These are phyloP conservation scores for Corythaixoides concolor DNA, from an alignment of 2,113 vertebrate species.

Conservation along the genomic window DNA sequence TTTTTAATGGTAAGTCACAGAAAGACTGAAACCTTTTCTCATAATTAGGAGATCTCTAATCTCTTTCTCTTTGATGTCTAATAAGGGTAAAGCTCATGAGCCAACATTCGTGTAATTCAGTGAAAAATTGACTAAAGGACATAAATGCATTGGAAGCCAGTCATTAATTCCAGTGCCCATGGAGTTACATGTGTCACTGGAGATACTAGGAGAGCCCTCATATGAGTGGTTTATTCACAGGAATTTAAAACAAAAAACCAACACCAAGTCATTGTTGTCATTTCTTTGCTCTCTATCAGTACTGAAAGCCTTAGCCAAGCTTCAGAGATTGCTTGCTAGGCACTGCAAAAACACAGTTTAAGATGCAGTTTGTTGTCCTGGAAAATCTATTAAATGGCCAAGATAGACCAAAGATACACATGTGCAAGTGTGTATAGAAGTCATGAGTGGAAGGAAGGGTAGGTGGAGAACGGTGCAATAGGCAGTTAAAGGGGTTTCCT, in stretches of 20 bases:
- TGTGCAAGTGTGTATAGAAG: not conserved
- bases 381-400: not conserved
- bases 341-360: not conserved
- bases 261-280: fast-evolving
- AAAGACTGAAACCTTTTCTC: not conserved
- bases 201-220: not conserved
- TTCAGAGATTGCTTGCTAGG: not conserved
- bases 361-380: not conserved
- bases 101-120: not conserved
- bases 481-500: fast-evolving
- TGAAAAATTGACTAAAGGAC: not conserved
- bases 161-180: not conserved
- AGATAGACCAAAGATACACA: not conserved
- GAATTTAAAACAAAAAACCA: not conserved
- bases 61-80: not conserved
- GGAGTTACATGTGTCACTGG: not conserved
- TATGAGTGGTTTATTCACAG: not conserved
- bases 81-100: not conserved
- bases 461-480: not conserved
- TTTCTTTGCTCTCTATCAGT: not conserved
- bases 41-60: not conserved
- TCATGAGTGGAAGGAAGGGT: not conserved
- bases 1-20: not conserved
- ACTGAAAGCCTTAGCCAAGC: not conserved
- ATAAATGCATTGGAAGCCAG: not conserved